A percentile compares a stretch with the other conserved stretches of the same genome.
These are phyloP conservation scores for Ichneumoninae sp. DNA, from an alignment of 2,888 invertebrate genomes.

Conservation along the genomic window DNA sequence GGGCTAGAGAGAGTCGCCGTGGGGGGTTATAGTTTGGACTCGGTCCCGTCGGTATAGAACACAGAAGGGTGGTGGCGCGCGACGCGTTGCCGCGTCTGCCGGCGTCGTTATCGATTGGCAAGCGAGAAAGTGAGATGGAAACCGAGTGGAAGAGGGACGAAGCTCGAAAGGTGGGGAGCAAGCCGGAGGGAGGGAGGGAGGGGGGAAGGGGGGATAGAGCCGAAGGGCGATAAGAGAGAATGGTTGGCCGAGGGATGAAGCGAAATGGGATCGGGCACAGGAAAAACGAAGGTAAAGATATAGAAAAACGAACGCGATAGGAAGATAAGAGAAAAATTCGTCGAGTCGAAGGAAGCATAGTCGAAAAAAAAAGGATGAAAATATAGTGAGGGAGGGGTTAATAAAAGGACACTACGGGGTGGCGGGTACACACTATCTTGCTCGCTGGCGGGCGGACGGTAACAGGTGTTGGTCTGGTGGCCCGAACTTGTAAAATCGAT, in stretches of 20 bases:
- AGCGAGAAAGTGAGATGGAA: constrained; percentile 60
- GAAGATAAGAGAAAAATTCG: constrained; percentile 29
- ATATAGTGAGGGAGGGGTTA: constrained; percentile 7
- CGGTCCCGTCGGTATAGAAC: constrained; percentile 31
- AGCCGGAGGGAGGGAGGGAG: not conserved
- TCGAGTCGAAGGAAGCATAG: constrained; percentile 34
- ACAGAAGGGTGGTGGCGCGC: constrained; percentile 64
- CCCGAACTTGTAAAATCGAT: constrained; percentile 73
- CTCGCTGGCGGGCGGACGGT: constrained; percentile 76
- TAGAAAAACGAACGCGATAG: constrained; percentile 42
- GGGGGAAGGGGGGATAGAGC: constrained; percentile 34
- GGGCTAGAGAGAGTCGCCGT: too few relatives aligned
- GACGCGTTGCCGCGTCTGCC: constrained; percentile 69
- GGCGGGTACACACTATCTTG: constrained; percentile 37
- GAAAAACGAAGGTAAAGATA: constrained; percentile 47
- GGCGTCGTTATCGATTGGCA: constrained; percentile 82
- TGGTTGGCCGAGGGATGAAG: constrained; percentile 43
- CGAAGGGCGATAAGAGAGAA: constrained; percentile 57
- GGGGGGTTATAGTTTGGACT: constrained; percentile 4
- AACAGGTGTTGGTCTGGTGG: constrained; percentile 82
- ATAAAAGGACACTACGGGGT: constrained; percentile 45
- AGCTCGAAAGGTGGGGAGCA: constrained; percentile 3
- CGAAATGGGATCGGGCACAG: constrained; percentile 51
- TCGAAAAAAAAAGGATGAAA: constrained; percentile 12
- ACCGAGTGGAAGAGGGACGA: constrained; percentile 46